Evolutionary conservation across 2,888 invertebrate genomes (phyloP), one percentile per base, ranked within the genome.

Genomic region (Amphipoea oculea): DNA sequence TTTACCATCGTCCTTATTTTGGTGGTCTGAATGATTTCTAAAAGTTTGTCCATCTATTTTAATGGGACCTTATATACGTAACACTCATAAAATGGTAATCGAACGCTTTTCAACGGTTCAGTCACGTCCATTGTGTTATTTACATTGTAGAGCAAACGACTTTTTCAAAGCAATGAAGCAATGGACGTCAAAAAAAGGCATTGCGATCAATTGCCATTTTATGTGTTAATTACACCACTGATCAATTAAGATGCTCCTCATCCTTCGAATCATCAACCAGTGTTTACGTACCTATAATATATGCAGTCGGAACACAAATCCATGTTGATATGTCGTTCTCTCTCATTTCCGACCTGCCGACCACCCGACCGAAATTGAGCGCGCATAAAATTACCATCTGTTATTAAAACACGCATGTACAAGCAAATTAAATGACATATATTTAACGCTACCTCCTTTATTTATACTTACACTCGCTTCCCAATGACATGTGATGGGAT

Each of bases 371-470:
- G 68, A 92, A 90, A 92, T 89, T 86, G 89, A 89, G 83, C 88
- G 74, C 87, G 93, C 94, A 94, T 94, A 94, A 94, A 93, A 94
- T 94, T 92, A 92, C 90, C 92, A 94, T 94, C 93, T 91, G 90
- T 94, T 92, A 92, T 91, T 91, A 90, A 91, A 91, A 88, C 88
- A 83, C 86, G 88, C 89, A 81, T 88, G 84, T 89, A 86, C 81
- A 87, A 79, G 82, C 73, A 85, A 83, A 91, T 92, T 89, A 91
- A 90, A 89, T 90, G 84, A 85, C 89, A 84, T 83, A 73, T 74
- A 60, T 65, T 48, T 48, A 48, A 48, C 12, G 45, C 45, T 48
- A 48, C 45, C 45, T 48, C 74, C 51, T 78, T 82, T 81, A 80
- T 83, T 79, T 20, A 84, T 81, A 72, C 42, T 68, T 51, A 67